These are phyloP conservation scores for Caradrina kadenii DNA, from an alignment of 2,888 invertebrate genomes.

Conservation along the genomic window DNA sequence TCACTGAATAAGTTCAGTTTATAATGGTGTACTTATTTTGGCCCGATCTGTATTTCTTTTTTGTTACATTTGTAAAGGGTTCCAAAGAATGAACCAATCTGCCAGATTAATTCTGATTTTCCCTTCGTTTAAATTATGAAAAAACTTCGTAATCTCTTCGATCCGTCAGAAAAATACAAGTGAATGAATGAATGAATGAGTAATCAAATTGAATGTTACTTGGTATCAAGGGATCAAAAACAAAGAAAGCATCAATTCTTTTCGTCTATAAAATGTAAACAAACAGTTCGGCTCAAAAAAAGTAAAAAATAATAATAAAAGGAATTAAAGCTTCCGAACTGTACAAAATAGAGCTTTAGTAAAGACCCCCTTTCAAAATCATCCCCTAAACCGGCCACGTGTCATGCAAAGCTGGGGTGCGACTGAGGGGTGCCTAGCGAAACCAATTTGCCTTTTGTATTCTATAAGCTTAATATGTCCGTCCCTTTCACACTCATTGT, in stretches of 20 bases:
- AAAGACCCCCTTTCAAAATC: constrained; percentile 71
- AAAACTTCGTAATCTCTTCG: not conserved
- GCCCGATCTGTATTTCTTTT: constrained; percentile 11
- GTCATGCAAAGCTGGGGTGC: constrained; percentile 81
- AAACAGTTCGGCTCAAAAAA: constrained; percentile 2
- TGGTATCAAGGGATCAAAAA: not conserved
- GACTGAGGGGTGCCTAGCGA: constrained; percentile 78
- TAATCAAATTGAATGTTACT: constrained; percentile 15
- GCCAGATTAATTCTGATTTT: constrained; percentile 1
- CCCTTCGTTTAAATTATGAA: not conserved
- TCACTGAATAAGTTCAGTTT: constrained; percentile 48
- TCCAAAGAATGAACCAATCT: not conserved
- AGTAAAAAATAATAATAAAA: constrained; percentile 48
- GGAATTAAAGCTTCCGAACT: constrained; percentile 56
- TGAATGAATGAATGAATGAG: constrained; percentile 14
- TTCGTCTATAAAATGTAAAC: constrained; percentile 22
- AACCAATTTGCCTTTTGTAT: constrained; percentile 84
- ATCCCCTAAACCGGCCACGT: constrained; percentile 82
- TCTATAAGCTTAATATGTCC: constrained; percentile 72
- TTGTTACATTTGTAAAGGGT: constrained; percentile 38
- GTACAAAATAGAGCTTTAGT: constrained; percentile 58
- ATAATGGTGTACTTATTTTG: constrained; percentile 29
- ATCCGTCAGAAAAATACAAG: not conserved
- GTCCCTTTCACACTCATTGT: constrained; percentile 67
- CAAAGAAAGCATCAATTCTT: not conserved